These are phyloP conservation scores for Anthopleura xanthogrammica DNA, from an alignment of 92 coral and sea anemone species.

Conservation along the genomic window DNA sequence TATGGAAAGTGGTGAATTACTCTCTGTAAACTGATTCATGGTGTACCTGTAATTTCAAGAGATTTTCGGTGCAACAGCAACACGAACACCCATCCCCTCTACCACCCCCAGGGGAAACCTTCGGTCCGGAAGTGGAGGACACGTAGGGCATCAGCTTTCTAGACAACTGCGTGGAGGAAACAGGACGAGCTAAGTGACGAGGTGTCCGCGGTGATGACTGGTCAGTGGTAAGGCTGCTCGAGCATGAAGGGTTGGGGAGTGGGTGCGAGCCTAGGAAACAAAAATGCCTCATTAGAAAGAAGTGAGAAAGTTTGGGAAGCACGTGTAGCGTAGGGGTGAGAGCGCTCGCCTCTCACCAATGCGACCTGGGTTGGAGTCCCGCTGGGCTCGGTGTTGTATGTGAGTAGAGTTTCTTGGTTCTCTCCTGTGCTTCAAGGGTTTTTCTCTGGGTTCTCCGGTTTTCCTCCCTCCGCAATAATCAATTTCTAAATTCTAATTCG, in stretches of 20 bases:
- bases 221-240: slow-evolving; percentile 35
- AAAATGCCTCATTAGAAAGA: too few relatives aligned
- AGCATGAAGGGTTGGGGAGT: slow-evolving; percentile 49
- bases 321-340: too few relatives aligned
- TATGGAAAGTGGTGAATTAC: too few relatives aligned
- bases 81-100: slow-evolving; percentile 56
- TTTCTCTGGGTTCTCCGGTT: too few relatives aligned
- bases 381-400: too few relatives aligned
- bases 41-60: slow-evolving; percentile 88
- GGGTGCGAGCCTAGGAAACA: slow-evolving; percentile 32
- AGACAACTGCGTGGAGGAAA: slow-evolving; percentile 1
- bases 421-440: too few relatives aligned
- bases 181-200: slow-evolving; percentile 28
- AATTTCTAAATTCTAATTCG: too few relatives aligned
- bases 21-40: neutral
- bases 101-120: slow-evolving; percentile 21
- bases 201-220: slow-evolving; percentile 44
- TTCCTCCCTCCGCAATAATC: too few relatives aligned
- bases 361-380: too few relatives aligned
- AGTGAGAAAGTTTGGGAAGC: too few relatives aligned
- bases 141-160: slow-evolving; percentile 1
- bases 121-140: neutral
- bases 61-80: slow-evolving; percentile 82
- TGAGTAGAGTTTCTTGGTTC: too few relatives aligned
- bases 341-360: too few relatives aligned